phyloP scores from a whole-genome alignment of 2,888 invertebrate genomes.

The Galerucella nymphaeae region DNA sequence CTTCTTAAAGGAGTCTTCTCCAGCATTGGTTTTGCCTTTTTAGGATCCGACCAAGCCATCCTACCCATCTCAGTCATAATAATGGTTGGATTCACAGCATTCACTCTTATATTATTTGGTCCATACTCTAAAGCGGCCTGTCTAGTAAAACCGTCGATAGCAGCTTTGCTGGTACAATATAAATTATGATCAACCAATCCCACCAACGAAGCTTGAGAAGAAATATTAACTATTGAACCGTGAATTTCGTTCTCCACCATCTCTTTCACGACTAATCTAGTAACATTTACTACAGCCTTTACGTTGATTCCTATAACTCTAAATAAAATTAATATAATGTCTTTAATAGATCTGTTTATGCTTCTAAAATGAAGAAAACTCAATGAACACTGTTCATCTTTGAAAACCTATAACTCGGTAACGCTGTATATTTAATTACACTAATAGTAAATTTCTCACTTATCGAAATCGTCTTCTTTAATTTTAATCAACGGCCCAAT shows the following conservation, averaged over 20 bases:
- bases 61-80: conserved; percentile 92
- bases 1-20: conserved; percentile 86
- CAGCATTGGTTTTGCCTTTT: conserved; percentile 77
- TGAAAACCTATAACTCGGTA: background rate
- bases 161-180: conserved; percentile 90
- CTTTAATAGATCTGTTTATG: too few species aligned
- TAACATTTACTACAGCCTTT: conserved; percentile 85
- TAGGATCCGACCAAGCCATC: conserved; percentile 83
- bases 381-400: background rate
- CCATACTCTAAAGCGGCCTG: conserved; percentile 90
- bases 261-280: conserved; percentile 82
- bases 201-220: conserved; percentile 84
- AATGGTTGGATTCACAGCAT: conserved; percentile 94
- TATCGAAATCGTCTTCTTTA: conserved; percentile 74
- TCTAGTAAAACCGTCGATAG: conserved; percentile 85
- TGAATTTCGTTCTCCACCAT: conserved; percentile 77
- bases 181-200: conserved; percentile 81
- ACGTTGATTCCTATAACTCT: conserved; percentile 83
- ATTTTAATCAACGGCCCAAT: conserved; percentile 73
- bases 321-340: conserved; percentile 58
- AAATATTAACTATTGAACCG: conserved; percentile 90
- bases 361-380: too few species aligned
- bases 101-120: conserved; percentile 83
- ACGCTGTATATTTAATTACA: background rate
- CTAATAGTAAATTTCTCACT: conserved; percentile 63